Evolutionary conservation across 2,888 invertebrate genomes (phyloP), one percentile per base, ranked within the genome.

Genomic region (Mesorhabditis belari): DNA sequence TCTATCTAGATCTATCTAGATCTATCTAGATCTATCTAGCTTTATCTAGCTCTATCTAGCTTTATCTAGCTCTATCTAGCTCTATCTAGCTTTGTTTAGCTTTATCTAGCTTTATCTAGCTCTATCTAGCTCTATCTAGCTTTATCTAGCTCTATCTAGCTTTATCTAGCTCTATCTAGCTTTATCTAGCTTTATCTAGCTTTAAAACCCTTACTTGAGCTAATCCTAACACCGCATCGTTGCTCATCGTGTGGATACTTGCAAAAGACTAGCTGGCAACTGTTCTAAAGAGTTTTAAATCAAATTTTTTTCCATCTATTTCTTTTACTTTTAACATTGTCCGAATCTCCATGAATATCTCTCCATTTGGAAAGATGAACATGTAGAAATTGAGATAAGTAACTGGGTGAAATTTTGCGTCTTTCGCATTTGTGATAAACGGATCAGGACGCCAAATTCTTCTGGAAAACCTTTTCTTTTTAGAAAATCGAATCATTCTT

Each of bases 241-340:
- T 79, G 79, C 44, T 66, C 69, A 59, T 79, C 79, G 60, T 79
- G 79, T 17, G 79, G 79, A 60, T 77, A 79, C 56, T 80, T 77
- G 63, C 77, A 78, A 9, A 79, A 61, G n/a, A 76, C 70, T 24
- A 79, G 69, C 49, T 73, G 72, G 9, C 35, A 35, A 35, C 35
- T 35, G 35, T 35, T 35, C 35, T 35, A 54, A 58, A 19, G 53
- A 63, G n/a, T 49, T 29, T 44, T 60, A 58, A 35, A 59, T 60
- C 24, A 60, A 50, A 17, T 28, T 51, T 9, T 50, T 56, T 29
- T 57, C 9, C 54, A 21, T 54, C 54, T 12, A 5, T 54, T 55
- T 67, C 62, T 29, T 59, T 64, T n/a, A 75, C 73, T 55, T 77
- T 77, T 55, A 78, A 24, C 56, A 73, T 71, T 28, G 76, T 69